Evolutionary conservation across 2,113 vertebrate genomes (phyloP), one percentile per base, ranked within the genome.

Genomic region (Phoenicopterus ruber): DNA sequence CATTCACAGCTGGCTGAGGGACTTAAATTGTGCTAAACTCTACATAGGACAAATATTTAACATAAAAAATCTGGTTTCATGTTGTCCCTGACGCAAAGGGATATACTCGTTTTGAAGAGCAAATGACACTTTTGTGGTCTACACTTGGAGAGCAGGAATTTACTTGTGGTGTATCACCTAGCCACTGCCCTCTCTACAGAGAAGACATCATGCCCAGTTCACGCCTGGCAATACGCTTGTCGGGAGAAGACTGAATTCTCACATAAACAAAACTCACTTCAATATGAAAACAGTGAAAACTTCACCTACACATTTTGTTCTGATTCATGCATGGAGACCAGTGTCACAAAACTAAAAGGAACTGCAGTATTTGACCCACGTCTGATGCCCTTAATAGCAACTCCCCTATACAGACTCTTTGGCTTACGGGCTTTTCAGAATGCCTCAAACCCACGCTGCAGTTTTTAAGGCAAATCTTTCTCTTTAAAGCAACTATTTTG

Each of bases 221-320:
- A 20, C 5, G 2, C 10, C n/a, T 66, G 42, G 62, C 0, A 0
- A 79, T 22, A 49, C 0, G 17, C 17, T 69, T 25, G 17, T 69
- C 46, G 40, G 13, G 1, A 12, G 5, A 34, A 66, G 32, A 8
- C 59, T 77, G 38, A 79, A 34, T 87, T 76, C 81, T 55, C 87
- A 36, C 42, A 73, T 47, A 72, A 81, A 46, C 17, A 66, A 46
- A 50, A 59, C 18, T 71, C n/a, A 70, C 32, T 90, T 69, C 40
- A 62, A 9, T n/a, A 31, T 4, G 24, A n/a, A n/a, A n/a, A 61
- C 36, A 77, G 62, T 7, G 9, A 58, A 70, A 69, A 78, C 61
- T 20, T 62, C 57, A 66, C 20, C 84, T 40, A 50, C 4, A 2
- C 25, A 26, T 65, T 70, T 46, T n/a, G 11, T 10, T 91, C 26